Percentiles rank a stretch among this genome's conserved stretches.
These are phyloP conservation scores for Ophion ventricosus DNA, from an alignment of 2,888 invertebrate species.

Conservation along the genomic window DNA sequence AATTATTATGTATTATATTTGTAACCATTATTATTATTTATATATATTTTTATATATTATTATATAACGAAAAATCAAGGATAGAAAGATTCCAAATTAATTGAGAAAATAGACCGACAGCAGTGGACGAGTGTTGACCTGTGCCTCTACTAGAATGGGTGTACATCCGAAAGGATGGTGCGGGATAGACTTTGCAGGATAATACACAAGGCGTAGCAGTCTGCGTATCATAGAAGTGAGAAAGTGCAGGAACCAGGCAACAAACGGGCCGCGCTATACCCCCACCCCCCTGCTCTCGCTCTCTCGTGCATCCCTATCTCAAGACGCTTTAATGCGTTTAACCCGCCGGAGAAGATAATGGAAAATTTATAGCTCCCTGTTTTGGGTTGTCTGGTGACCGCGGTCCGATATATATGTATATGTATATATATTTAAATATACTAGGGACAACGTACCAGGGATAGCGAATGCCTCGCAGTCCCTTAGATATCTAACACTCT, in stretches of 20 bases:
- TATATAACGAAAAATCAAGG: no score
- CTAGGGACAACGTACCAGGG: no score
- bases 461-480: conserved; percentile 5
- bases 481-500: conserved; percentile 13
- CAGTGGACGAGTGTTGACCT: no score
- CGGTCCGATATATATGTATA: neutral
- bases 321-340: conserved; percentile 82
- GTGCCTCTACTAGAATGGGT: no score
- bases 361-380: conserved; percentile 82
- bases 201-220: neutral
- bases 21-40: no score
- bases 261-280: conserved; percentile 77
- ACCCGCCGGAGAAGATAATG: conserved; percentile 81
- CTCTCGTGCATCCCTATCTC: conserved; percentile 77
- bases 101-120: no score
- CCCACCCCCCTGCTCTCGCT: conserved; percentile 67
- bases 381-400: conserved; percentile 75
- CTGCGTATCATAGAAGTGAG: conserved; percentile 68
- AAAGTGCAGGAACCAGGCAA: conserved; percentile 73
- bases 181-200: neutral
- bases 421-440: neutral
- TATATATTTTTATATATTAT: no score
- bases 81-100: no score
- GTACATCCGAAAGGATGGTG: no score
- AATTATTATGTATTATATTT: no score